Conservation (phyloP, 2,113 vertebrate genomes). For the Hoplias malabaricus region DNA sequence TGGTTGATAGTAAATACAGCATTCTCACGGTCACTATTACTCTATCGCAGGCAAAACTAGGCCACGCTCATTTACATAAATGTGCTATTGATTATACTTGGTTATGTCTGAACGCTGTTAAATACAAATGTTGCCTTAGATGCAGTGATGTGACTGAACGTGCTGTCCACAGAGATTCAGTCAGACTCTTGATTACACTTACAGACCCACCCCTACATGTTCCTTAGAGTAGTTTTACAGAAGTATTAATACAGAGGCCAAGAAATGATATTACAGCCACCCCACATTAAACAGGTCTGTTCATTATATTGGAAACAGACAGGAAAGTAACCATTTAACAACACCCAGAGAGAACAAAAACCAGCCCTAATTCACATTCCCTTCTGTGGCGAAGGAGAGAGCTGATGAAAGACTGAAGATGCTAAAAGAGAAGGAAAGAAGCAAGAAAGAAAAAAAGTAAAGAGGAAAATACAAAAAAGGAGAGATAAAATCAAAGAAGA, state of each 20-base stretch:
- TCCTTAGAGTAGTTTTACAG: too few species aligned
- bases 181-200: too few species aligned
- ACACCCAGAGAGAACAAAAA: not conserved
- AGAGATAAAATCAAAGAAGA: not conserved
- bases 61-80: not conserved
- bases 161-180: too few species aligned
- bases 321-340: conserved; percentile 16
- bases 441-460: not conserved
- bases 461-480: not conserved
- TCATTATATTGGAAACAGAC: not conserved
- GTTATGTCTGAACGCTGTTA: too few species aligned
- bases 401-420: conserved; percentile 16
- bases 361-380: conserved; percentile 27
- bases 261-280: not conserved
- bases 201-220: too few species aligned
- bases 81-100: too few species aligned
- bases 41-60: not conserved
- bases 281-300: not conserved
- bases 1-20: not conserved
- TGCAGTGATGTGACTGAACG: too few species aligned
- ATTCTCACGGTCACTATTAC: not conserved
- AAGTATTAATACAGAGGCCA: not conserved
- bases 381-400: conserved; percentile 15
- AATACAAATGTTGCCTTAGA: too few species aligned
- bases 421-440: not conserved